These are phyloP conservation scores for Trissolcus japonicus DNA, from an alignment of 2,888 invertebrate genomes.

Conservation along the genomic window DNA sequence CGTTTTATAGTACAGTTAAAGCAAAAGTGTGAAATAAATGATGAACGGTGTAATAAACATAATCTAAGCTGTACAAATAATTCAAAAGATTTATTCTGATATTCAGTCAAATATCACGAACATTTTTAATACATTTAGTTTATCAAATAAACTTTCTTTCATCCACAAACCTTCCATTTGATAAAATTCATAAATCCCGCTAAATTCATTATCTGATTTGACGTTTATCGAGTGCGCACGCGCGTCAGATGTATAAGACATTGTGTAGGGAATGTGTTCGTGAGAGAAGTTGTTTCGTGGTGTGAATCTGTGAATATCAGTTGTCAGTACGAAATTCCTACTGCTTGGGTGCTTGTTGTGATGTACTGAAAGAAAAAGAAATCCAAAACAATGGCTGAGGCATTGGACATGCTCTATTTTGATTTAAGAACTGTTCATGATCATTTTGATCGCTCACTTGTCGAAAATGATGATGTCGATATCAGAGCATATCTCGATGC, in stretches of 20 bases:
- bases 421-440: constrained; percentile 80
- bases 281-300: no score
- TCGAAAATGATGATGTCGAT: constrained; percentile 84
- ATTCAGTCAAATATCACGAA: not conserved
- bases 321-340: constrained; percentile 3
- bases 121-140: no score
- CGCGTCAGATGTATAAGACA: no score
- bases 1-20: not conserved
- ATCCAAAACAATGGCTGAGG: constrained; percentile 68
- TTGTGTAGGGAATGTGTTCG: no score
- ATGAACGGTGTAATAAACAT: no score
- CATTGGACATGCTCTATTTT: constrained; percentile 73
- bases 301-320: not conserved
- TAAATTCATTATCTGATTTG: no score
- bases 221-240: no score
- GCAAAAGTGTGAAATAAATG: no score
- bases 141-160: no score
- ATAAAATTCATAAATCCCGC: no score
- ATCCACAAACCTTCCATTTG: no score
- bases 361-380: not conserved
- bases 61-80: not conserved
- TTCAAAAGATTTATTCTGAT: not conserved
- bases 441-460: constrained; percentile 81
- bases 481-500: constrained; percentile 86
- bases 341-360: not conserved